Evolutionary conservation across 2,113 vertebrate genomes (phyloP), one percentile per base, ranked within the genome.

Genomic region (Apodemus sylvaticus): DNA sequence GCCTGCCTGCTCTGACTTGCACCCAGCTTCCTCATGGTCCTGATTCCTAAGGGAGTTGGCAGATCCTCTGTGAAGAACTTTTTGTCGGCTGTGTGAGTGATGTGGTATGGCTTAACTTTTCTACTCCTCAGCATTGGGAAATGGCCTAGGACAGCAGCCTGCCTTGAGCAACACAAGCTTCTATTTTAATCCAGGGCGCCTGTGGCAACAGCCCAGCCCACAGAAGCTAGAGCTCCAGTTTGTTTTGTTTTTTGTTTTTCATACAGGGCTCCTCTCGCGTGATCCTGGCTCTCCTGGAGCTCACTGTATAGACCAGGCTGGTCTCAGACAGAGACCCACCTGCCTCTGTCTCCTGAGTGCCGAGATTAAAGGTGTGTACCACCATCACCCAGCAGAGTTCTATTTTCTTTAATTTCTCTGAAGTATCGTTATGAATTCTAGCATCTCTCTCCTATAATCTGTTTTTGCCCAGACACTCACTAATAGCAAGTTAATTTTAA

Each of bases 21-120:
- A 10, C 62, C 1, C 4, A 0, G 81, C 34, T 11, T 31, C 14
- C 53, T 89, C 24, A 5, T 0, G 1, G 1, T 36, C 39, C 42
- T 14, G 20, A 26, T 4, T 20, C 74, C n/a, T 48, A 10, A 60
- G 55, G 22, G 11, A 51, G 42, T 88, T 70, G 62, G 68, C 86
- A 17, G 39, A 5, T 29, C n/a, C 10, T 10, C 68, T 34, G 53
- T 51, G 4, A 45, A 86, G 89, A 36, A 13, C 51, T 51, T 60
- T 19, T 29, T 26, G 71, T 53, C 4, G 0, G n/a, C n/a, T 24
- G 53, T 73, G 12, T 29, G 19, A 7, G 6, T 0, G 74, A 31
- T 3, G 1, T 4, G n/a, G 9, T 24, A 9, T 83, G 51, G 22
- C 64, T 58, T 22, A 39, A 39, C 42, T 2, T 51, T 89, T 68